Conservation (phyloP, 2,888 invertebrate genomes). For the Bellardia pandia region DNA sequence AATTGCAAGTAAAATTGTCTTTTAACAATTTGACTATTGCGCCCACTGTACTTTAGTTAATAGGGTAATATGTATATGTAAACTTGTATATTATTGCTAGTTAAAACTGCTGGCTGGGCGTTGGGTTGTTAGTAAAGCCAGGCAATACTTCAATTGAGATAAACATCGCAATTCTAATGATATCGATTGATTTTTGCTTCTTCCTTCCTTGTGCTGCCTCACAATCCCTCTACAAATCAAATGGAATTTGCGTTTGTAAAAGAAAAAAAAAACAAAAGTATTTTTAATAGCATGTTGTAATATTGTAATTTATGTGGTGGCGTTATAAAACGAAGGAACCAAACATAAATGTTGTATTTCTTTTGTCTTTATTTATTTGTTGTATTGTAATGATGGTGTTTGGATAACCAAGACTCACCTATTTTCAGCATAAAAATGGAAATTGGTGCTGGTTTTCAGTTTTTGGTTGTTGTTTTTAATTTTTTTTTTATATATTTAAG, state of each 20-base stretch:
- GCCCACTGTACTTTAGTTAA: constrained; percentile 54
- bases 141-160: constrained; percentile 76
- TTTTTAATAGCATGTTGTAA: constrained; percentile 60
- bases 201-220: constrained; percentile 26
- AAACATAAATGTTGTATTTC: constrained; percentile 61
- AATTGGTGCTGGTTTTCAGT: constrained; percentile 34
- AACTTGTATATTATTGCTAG: constrained; percentile 26
- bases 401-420: constrained; percentile 25
- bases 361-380: constrained; percentile 66
- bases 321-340: constrained; percentile 35
- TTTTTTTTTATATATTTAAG: constrained; percentile 19
- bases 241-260: constrained; percentile 61
- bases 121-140: constrained; percentile 68
- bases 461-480: not conserved
- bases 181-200: constrained; percentile 77
- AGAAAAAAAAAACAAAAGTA: constrained; percentile 25
- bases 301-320: constrained; percentile 72
- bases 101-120: constrained; percentile 41
- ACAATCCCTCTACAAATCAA: not conserved
- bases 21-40: not conserved
- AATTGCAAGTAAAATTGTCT: too few relatives aligned
- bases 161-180: constrained; percentile 72
- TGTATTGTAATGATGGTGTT: constrained; percentile 46
- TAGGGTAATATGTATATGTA: constrained; percentile 25
- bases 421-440: not conserved